Conservation (phyloP, 2,797 vertebrate species). For the Chaetophractus vellerosus region DNA sequence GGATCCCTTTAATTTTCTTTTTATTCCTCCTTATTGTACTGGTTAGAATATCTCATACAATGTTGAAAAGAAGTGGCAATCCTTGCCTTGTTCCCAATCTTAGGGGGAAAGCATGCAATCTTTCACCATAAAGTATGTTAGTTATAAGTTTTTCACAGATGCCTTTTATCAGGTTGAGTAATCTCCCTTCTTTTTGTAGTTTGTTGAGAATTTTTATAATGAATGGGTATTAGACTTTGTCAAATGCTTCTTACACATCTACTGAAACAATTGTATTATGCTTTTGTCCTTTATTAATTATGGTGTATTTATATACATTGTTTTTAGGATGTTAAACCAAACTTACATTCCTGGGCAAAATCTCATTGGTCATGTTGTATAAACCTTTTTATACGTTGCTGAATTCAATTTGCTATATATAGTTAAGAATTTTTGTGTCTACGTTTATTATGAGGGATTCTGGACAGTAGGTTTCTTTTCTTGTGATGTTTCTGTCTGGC, state of each 20-base stretch:
- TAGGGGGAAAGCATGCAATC: no score
- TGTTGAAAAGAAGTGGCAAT: neutral
- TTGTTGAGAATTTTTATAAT: conserved; percentile 27
- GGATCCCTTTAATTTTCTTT: conserved; percentile 6
- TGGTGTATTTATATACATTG: neutral
- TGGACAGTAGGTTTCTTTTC: conserved; percentile 18
- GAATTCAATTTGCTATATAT: conserved; percentile 35
- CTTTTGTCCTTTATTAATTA: conserved; percentile 42
- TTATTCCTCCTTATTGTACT: neutral
- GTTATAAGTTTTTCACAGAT: no score
- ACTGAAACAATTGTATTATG: conserved; percentile 5
- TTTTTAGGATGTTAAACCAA: conserved; percentile 24
- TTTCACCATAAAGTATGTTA: no score
- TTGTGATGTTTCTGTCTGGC: neutral
- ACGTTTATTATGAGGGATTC: conserved; percentile 13
- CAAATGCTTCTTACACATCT: neutral
- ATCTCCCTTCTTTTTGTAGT: neutral
- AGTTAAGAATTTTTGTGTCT: neutral
- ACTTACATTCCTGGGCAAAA: conserved; percentile 8
- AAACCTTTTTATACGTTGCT: no score
- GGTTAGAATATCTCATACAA: neutral
- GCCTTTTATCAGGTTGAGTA: neutral
- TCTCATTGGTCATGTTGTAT: neutral
- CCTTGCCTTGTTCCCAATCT: no score
- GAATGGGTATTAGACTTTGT: neutral